phyloP scores from a whole-genome alignment of 2,797 vertebrate genomes.

The Decapterus maruadsi region DNA sequence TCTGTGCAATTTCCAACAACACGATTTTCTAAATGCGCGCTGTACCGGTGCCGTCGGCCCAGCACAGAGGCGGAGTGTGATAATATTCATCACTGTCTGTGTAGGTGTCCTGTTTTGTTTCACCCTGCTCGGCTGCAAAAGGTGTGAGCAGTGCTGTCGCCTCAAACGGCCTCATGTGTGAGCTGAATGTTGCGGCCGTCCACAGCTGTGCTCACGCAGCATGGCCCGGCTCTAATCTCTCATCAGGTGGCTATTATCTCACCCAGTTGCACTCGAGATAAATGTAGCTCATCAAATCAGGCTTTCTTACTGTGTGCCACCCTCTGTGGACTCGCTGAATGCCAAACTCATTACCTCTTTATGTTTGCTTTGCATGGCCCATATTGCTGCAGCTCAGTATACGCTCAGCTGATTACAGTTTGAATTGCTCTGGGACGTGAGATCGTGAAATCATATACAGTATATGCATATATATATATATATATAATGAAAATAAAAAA shows the following conservation, averaged over 20 bases:
- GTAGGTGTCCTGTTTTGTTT: slow-evolving; percentile 48
- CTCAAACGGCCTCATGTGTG: slow-evolving; percentile 18
- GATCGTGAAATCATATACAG: background rate
- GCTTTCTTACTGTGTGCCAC: slow-evolving; percentile 25
- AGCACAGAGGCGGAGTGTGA: slow-evolving; percentile 10
- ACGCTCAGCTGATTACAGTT: slow-evolving; percentile 38
- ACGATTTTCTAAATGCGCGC: background rate
- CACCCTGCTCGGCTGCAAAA: slow-evolving; percentile 18
- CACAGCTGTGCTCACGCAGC: slow-evolving; percentile 65
- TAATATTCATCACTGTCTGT: slow-evolving; percentile 24
- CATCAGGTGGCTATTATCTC: slow-evolving; percentile 70
- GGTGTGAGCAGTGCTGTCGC: slow-evolving; percentile 33
- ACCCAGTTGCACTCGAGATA: slow-evolving; percentile 63
- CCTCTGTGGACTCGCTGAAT: slow-evolving; percentile 25
- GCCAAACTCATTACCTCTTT: slow-evolving; percentile 53
- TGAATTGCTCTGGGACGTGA: slow-evolving; percentile 29
- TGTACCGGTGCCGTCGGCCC: background rate
- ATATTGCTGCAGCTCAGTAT: slow-evolving; percentile 17
- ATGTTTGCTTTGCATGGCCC: slow-evolving; percentile 46
- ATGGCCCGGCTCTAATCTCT: slow-evolving; percentile 57
- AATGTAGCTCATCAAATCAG: slow-evolving; percentile 69
- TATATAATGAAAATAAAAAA: slow-evolving; percentile 4
- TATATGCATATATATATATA: background rate
- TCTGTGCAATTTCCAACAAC: background rate
- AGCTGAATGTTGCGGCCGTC: slow-evolving; percentile 29